phyloP scores from a whole-genome alignment of 2,888 invertebrate genomes.

The Drepana falcataria region DNA sequence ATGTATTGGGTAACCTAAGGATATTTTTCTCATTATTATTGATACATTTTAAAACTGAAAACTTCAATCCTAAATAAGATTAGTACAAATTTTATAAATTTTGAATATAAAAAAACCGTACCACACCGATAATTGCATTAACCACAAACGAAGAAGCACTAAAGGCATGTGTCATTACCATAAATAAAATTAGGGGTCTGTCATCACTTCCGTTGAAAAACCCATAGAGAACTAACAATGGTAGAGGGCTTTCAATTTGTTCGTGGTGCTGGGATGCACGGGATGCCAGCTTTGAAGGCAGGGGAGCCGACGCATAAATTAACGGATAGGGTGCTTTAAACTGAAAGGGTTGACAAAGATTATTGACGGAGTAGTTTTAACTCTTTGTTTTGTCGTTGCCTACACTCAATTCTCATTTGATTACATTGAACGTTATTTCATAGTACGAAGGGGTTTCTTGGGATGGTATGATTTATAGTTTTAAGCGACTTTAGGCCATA shows the following conservation, averaged over 20 bases:
- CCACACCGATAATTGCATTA: conserved; percentile 17
- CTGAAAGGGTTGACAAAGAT: conserved; percentile 44
- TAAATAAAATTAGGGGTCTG: conserved; percentile 66
- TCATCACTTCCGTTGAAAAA: conserved; percentile 39
- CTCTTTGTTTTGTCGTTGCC: neutral
- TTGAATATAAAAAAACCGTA: too few species aligned
- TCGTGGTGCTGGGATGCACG: conserved; percentile 42
- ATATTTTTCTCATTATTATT: too few species aligned
- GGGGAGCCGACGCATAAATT: conserved; percentile 63
- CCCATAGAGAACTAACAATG: conserved; percentile 36
- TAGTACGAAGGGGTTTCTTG: too few species aligned
- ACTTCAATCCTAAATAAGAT: too few species aligned
- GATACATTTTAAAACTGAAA: too few species aligned
- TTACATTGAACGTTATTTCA: too few species aligned
- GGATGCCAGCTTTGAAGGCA: conserved; percentile 27
- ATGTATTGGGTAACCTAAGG: too few species aligned
- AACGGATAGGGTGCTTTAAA: conserved; percentile 40
- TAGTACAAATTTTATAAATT: too few species aligned
- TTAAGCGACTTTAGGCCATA: too few species aligned
- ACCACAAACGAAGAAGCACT: conserved; percentile 23
- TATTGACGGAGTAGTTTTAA: conserved; percentile 19
- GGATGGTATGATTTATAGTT: too few species aligned
- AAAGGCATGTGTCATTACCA: conserved; percentile 54
- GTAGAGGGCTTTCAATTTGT: conserved; percentile 62
- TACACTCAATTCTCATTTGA: neutral